These are phyloP conservation scores for Semnornis frantzii DNA, from an alignment of 2,113 vertebrate genomes.

Conservation along the genomic window DNA sequence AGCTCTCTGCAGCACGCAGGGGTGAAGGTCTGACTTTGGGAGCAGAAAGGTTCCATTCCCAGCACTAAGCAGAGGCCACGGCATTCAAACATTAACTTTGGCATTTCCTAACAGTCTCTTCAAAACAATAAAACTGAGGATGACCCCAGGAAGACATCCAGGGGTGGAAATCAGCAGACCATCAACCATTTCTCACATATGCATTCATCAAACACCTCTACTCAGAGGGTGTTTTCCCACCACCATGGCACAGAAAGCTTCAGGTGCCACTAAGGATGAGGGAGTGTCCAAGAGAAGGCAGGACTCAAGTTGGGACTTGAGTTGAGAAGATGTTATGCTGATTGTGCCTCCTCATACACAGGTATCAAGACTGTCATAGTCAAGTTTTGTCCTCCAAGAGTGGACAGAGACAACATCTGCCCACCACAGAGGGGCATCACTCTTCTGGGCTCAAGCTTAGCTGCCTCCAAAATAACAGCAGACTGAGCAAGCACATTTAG, in stretches of 20 bases:
- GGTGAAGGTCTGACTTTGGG: background rate
- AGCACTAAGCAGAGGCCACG: accelerated
- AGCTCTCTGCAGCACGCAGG: background rate
- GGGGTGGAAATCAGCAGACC: background rate
- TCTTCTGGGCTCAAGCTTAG: background rate
- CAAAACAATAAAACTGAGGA: background rate
- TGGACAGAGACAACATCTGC: background rate
- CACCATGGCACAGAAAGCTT: background rate
- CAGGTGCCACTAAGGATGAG: background rate
- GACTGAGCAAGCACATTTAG: background rate
- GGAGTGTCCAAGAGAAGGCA: background rate
- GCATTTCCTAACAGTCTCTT: background rate
- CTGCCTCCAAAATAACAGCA: background rate
- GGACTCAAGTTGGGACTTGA: background rate
- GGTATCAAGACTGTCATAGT: accelerated
- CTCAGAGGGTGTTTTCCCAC: background rate
- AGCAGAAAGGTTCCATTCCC: background rate
- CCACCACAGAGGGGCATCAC: background rate
- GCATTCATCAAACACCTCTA: background rate
- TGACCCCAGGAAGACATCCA: background rate
- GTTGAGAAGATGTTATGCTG: accelerated
- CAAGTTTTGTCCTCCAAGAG: background rate
- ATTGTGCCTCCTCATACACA: background rate
- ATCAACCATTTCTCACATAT: background rate
- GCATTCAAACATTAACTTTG: slow-evolving; percentile 42